phyloP scores from a whole-genome alignment of 2,888 invertebrate species.

The Callyntrura guangdongensis region DNA sequence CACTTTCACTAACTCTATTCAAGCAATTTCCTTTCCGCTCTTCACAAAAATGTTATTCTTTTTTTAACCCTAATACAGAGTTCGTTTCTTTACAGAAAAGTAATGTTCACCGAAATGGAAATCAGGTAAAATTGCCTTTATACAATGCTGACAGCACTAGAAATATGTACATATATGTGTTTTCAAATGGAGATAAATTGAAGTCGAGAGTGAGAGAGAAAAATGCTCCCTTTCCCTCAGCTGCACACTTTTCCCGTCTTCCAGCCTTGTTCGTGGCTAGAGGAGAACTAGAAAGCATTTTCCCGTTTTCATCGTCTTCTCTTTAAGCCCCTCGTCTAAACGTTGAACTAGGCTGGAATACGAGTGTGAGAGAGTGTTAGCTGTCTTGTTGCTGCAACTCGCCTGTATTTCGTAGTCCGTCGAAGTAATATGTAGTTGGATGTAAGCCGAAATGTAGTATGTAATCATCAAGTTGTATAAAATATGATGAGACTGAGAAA shows the following conservation, averaged over 20 bases:
- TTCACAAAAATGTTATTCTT: too few relatives aligned
- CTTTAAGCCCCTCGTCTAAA: neutral
- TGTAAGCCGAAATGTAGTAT: neutral
- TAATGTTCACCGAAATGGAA: conserved; percentile 10
- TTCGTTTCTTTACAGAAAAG: neutral
- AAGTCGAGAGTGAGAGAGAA: conserved; percentile 48
- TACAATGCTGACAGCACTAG: conserved; percentile 40
- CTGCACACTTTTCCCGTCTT: neutral
- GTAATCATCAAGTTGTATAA: conserved; percentile 1
- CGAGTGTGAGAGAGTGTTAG: too few relatives aligned
- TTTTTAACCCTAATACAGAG: too few relatives aligned
- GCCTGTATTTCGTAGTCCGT: neutral
- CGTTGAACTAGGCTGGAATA: neutral
- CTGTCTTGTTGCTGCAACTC: neutral
- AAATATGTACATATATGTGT: too few relatives aligned
- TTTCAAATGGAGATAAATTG: too few relatives aligned
- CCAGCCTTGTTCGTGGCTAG: neutral
- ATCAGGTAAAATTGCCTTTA: conserved; percentile 1
- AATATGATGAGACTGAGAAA: neutral
- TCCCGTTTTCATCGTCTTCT: neutral
- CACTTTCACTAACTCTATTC: too few relatives aligned
- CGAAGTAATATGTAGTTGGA: neutral
- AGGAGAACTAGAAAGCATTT: neutral
- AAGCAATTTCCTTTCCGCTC: neutral
- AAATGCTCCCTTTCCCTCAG: conserved; percentile 42